Evolutionary conservation across 2,113 vertebrate species (phyloP).

Genomic region (Fulica atra): DNA sequence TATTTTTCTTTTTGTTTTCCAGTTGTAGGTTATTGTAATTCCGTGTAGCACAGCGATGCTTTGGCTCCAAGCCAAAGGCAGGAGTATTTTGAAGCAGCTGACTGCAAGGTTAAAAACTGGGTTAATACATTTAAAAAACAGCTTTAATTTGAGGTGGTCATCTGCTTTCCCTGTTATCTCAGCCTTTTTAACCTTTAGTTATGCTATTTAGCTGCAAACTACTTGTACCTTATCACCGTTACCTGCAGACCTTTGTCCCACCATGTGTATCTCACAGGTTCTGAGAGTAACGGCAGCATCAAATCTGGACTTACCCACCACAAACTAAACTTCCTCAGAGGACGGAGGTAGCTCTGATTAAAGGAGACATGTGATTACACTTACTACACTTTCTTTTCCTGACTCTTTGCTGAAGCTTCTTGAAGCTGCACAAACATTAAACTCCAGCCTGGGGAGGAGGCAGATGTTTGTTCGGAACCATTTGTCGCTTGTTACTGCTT

Average conservation of each 20-base stretch:
- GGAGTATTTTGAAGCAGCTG: background rate
- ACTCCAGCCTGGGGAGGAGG: background rate
- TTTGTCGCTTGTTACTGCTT: background rate
- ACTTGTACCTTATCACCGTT: background rate
- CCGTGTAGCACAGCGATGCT: background rate
- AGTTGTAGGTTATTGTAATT: background rate
- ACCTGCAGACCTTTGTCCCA: background rate
- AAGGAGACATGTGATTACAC: background rate
- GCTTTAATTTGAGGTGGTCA: conserved; percentile 27
- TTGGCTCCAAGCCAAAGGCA: background rate
- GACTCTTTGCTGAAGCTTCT: background rate
- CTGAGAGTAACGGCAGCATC: background rate
- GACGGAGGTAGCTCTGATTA: background rate
- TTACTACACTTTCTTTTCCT: background rate
- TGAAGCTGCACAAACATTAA: background rate
- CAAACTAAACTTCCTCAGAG: background rate
- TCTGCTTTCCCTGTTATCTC: background rate
- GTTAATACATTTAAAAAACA: conserved; percentile 19
- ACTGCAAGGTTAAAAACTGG: background rate
- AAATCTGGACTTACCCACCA: background rate
- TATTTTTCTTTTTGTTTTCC: background rate
- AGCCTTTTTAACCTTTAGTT: background rate
- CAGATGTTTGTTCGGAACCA: background rate
- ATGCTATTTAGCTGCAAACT: background rate
- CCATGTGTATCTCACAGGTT: background rate